Percentiles rank a stretch among this genome's conserved stretches.
phyloP scores from a whole-genome alignment of 2,888 invertebrate species.

The Tiliacea aurago region DNA sequence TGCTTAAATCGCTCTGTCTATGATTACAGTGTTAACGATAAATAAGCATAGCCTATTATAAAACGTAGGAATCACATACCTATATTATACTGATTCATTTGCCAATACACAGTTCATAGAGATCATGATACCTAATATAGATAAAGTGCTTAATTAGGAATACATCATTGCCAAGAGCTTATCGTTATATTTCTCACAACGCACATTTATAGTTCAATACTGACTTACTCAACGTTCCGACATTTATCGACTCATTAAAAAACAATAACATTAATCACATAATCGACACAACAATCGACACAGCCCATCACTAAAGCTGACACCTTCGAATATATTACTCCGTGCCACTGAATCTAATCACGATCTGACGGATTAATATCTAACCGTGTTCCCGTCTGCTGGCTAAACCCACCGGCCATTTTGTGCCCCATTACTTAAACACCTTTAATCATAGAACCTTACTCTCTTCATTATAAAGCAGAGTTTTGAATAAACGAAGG shows the following conservation, averaged over 20 bases:
- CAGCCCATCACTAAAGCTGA: slow-evolving; percentile 64
- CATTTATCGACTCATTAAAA: slow-evolving; percentile 44
- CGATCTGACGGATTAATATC: slow-evolving; percentile 89
- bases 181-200: neutral
- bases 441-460: slow-evolving; percentile 55
- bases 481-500: slow-evolving; percentile 46
- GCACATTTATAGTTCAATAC: slow-evolving; percentile 1
- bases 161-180: neutral
- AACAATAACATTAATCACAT: slow-evolving; percentile 30
- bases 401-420: slow-evolving; percentile 82
- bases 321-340: slow-evolving; percentile 89
- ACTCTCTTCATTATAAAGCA: slow-evolving; percentile 52
- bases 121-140: neutral
- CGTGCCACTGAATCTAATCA: slow-evolving; percentile 90
- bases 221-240: neutral
- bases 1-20: neutral
- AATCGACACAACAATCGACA: slow-evolving; percentile 72
- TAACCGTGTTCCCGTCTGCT: slow-evolving; percentile 79
- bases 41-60: neutral
- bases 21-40: neutral
- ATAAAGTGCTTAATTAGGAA: neutral
- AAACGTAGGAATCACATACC: neutral
- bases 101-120: neutral
- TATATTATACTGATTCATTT: neutral
- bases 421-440: slow-evolving; percentile 72